Percentiles rank a stretch among this genome's conserved stretches.
Conservation (phyloP, 1,140 invertebrate genomes). For the Bombus breviceps region DNA sequence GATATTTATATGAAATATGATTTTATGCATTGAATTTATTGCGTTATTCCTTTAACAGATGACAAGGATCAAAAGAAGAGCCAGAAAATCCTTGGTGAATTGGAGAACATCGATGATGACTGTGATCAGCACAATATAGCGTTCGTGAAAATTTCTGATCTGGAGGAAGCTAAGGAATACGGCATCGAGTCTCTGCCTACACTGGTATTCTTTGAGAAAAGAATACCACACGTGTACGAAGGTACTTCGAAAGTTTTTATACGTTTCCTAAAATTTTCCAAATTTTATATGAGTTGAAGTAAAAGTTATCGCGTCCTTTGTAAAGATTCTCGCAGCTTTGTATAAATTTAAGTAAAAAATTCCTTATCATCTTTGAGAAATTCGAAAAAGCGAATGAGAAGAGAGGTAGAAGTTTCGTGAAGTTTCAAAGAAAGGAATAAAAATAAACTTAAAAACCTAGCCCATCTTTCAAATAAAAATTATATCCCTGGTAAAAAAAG, state of each 20-base stretch:
- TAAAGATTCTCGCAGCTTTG: too few species aligned
- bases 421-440: neutral
- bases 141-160: slow-evolving; percentile 96
- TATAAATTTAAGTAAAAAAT: too few species aligned
- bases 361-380: too few species aligned
- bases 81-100: slow-evolving; percentile 91
- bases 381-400: neutral
- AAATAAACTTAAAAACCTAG: neutral
- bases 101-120: slow-evolving; percentile 97
- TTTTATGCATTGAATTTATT: neutral
- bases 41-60: slow-evolving; percentile 84
- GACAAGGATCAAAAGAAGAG: slow-evolving; percentile 96
- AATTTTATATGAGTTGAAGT: too few species aligned
- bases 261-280: too few species aligned
- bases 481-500: too few species aligned
- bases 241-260: slow-evolving; percentile 78
- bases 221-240: slow-evolving; percentile 94
- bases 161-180: slow-evolving; percentile 94
- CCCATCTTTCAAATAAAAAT: neutral
- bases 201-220: slow-evolving; percentile 93
- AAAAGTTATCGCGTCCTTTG: too few species aligned
- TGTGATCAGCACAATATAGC: slow-evolving; percentile 96
- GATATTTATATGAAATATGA: neutral
- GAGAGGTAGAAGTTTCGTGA: neutral
- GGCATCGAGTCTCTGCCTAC: slow-evolving; percentile 92